These are phyloP conservation scores for Sarotherodon lohbergeri DNA, from an alignment of 2,113 vertebrate species.

Conservation along the genomic window DNA sequence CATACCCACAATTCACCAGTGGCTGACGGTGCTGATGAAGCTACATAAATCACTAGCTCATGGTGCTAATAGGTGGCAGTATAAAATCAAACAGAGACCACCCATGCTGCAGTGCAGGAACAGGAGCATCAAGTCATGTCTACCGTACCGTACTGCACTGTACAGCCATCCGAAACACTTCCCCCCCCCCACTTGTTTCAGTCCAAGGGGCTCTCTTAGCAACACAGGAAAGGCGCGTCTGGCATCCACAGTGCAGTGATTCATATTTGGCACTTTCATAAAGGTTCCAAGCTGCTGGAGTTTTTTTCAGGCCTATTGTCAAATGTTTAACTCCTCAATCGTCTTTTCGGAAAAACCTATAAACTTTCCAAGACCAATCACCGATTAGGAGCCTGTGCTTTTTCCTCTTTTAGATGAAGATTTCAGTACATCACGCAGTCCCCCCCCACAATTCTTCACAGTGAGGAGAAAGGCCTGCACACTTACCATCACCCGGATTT, in stretches of 20 bases:
- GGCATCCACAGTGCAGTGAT: conserved; percentile 71
- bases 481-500: background rate
- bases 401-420: conserved; percentile 39
- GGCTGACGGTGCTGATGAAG: conserved; percentile 70
- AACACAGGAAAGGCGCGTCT: conserved; percentile 75
- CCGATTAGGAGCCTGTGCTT: conserved; percentile 41
- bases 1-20: conserved; percentile 70
- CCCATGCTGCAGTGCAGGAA: conserved; percentile 67
- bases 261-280: conserved; percentile 79
- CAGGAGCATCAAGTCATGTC: conserved; percentile 73
- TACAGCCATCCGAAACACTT: conserved; percentile 60
- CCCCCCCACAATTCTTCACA: background rate
- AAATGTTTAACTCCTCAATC: conserved; percentile 27
- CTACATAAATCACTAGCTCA: conserved; percentile 73
- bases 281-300: conserved; percentile 65
- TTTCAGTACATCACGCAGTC: background rate
- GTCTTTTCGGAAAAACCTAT: conserved; percentile 53
- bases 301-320: conserved; percentile 52
- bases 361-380: conserved; percentile 64
- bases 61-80: conserved; percentile 73
- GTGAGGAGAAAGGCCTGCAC: background rate
- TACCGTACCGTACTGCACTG: conserved; percentile 46
- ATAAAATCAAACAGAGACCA: conserved; percentile 73
- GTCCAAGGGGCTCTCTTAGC: conserved; percentile 65
- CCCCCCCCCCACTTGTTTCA: conserved; percentile 27